These are phyloP conservation scores for Litocranius walleri DNA, from an alignment of 2,113 vertebrate genomes.

Conservation along the genomic window DNA sequence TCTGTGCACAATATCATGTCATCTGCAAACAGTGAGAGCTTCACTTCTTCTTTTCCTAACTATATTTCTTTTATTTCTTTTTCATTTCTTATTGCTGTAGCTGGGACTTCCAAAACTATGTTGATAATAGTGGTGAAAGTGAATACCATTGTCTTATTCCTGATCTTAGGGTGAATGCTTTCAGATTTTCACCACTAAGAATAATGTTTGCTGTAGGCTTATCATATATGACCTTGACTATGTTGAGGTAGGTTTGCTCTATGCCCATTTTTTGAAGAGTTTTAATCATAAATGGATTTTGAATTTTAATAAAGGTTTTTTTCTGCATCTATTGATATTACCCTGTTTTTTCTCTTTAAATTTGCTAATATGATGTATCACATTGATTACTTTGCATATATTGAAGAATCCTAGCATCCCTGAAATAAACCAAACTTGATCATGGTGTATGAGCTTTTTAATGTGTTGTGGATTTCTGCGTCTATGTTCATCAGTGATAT, in stretches of 20 bases:
- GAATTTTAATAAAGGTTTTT: background rate
- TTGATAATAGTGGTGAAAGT: background rate
- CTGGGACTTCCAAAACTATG: background rate
- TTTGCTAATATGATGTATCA: background rate
- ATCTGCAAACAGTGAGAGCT: background rate
- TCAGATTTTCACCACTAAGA: background rate
- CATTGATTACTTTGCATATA: background rate
- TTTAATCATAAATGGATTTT: background rate
- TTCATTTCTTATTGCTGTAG: background rate
- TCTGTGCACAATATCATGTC: background rate
- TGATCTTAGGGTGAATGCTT: background rate
- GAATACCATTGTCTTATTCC: background rate
- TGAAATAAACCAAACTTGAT: background rate
- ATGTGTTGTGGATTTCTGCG: background rate
- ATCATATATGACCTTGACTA: background rate
- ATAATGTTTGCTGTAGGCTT: background rate
- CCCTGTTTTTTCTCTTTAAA: background rate
- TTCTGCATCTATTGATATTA: background rate
- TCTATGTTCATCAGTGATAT: background rate
- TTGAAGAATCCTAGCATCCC: background rate
- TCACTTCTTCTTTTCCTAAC: background rate
- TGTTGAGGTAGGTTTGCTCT: background rate
- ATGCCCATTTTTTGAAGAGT: background rate
- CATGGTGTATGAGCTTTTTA: background rate
- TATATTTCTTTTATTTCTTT: background rate